phyloP scores from a whole-genome alignment of 2,797 vertebrate genomes.

The Sebastes flavidus region DNA sequence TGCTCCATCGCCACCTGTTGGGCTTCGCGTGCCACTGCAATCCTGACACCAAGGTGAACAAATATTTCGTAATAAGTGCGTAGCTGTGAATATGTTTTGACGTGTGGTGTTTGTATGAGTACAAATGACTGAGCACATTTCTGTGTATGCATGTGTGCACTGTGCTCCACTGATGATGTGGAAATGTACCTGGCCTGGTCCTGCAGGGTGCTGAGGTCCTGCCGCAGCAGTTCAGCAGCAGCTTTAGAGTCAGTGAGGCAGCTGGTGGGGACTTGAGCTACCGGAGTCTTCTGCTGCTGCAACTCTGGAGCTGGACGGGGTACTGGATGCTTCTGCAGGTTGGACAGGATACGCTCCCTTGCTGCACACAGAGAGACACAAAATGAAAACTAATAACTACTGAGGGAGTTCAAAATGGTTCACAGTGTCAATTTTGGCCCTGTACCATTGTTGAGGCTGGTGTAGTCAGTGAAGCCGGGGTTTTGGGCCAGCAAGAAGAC shows the following conservation, averaged over 20 bases:
- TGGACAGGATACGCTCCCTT: conserved; percentile 89
- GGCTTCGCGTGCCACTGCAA: conserved; percentile 91
- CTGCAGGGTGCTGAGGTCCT: conserved; percentile 87
- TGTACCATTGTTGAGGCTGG: conserved; percentile 86
- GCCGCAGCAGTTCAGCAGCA: conserved; percentile 82
- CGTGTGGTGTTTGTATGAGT: neutral
- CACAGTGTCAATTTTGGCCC: neutral
- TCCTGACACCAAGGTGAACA: conserved; percentile 71
- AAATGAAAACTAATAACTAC: neutral
- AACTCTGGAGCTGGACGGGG: conserved; percentile 82
- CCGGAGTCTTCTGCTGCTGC: conserved; percentile 85
- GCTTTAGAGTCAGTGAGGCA: conserved; percentile 85
- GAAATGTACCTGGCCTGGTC: conserved; percentile 89
- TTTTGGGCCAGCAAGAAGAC: conserved; percentile 75
- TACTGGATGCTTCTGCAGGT: conserved; percentile 88
- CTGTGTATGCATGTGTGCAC: neutral
- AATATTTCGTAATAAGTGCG: neutral
- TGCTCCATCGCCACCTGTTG: conserved; percentile 93
- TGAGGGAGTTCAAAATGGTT: neutral
- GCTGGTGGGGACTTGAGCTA: conserved; percentile 84
- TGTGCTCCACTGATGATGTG: neutral
- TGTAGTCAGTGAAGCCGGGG: conserved; percentile 83
- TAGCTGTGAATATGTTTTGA: neutral
- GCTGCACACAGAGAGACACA: conserved; percentile 75
- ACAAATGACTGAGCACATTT: neutral